Percentiles rank a stretch among this genome's conserved stretches.
These are phyloP conservation scores for Triplophysa bombifrons DNA, from an alignment of 2,797 vertebrate genomes.

Conservation along the genomic window DNA sequence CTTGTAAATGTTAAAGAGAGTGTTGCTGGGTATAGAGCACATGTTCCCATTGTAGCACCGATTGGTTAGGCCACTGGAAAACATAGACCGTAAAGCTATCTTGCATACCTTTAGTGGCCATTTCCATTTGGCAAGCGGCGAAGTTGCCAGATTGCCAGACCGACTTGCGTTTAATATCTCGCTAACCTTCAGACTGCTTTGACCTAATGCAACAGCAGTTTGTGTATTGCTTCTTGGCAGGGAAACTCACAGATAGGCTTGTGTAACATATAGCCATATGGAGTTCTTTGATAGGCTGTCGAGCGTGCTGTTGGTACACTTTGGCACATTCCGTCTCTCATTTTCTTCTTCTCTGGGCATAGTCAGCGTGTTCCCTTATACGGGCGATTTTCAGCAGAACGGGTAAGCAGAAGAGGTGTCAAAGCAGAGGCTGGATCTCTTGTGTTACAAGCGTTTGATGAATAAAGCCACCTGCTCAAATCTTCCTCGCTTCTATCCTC, in stretches of 20 bases:
- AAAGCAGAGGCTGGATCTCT: constrained; percentile 30
- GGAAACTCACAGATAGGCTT: constrained; percentile 8
- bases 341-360: constrained; percentile 44
- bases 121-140: constrained; percentile 44
- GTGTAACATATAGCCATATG: constrained; percentile 41
- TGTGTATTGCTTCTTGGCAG: constrained; percentile 51
- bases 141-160: constrained; percentile 42
- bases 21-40: constrained; percentile 25
- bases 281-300: constrained; percentile 28
- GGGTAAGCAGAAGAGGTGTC: constrained; percentile 5
- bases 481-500: not conserved
- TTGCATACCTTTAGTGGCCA: constrained; percentile 27
- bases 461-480: constrained; percentile 40
- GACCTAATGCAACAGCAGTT: constrained; percentile 48
- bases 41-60: constrained; percentile 47
- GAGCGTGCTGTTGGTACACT: constrained; percentile 10
- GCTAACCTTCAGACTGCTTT: constrained; percentile 52
- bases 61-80: constrained; percentile 23
- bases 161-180: constrained; percentile 48
- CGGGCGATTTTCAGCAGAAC: constrained; percentile 5
- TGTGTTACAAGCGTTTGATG: constrained; percentile 8
- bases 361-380: constrained; percentile 9
- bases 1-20: constrained; percentile 47
- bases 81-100: constrained; percentile 32
- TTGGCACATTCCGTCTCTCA: not conserved